These are phyloP conservation scores for Trissolcus basalis DNA, from an alignment of 1,140 invertebrate genomes.

Conservation along the genomic window DNA sequence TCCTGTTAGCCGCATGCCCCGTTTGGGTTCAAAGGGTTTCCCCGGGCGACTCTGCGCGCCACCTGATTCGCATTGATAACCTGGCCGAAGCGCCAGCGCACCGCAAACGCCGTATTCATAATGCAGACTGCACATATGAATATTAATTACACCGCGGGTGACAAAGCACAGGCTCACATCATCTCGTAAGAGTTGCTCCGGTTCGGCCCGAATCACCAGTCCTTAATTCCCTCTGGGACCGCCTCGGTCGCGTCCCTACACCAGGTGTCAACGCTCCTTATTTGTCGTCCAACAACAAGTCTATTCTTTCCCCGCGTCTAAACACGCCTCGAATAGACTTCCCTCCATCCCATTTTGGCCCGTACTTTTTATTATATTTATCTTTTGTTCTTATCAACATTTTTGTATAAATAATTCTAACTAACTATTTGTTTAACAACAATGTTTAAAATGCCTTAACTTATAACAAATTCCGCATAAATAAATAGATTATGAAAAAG, in stretches of 20 bases:
- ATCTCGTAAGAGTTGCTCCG: slow-evolving; percentile 63
- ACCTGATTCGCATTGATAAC: slow-evolving; percentile 16
- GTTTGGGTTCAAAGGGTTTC: slow-evolving; percentile 68
- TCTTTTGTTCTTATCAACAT: too few species aligned
- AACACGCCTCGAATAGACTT: too few species aligned
- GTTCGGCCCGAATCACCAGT: slow-evolving; percentile 57
- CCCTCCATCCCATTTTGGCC: too few species aligned
- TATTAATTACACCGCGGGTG: slow-evolving; percentile 76
- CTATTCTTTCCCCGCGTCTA: too few species aligned
- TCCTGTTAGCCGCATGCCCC: slow-evolving; percentile 67
- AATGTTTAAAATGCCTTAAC: too few species aligned
- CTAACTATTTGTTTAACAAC: too few species aligned
- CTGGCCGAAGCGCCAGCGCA: slow-evolving; percentile 1
- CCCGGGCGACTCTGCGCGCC: slow-evolving; percentile 10
- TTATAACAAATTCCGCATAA: too few species aligned
- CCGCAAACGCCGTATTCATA: slow-evolving; percentile 39
- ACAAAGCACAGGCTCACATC: slow-evolving; percentile 70
- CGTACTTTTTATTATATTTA: too few species aligned
- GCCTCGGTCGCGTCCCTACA: slow-evolving; percentile 2
- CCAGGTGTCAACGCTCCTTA: too few species aligned
- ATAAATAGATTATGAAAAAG: too few species aligned
- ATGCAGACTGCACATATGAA: slow-evolving; percentile 64
- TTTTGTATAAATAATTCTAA: too few species aligned
- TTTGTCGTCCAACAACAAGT: too few species aligned
- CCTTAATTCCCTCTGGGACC: slow-evolving; percentile 55